Conservation (phyloP, 2,888 invertebrate species). For the Micoletzkya japonica region DNA sequence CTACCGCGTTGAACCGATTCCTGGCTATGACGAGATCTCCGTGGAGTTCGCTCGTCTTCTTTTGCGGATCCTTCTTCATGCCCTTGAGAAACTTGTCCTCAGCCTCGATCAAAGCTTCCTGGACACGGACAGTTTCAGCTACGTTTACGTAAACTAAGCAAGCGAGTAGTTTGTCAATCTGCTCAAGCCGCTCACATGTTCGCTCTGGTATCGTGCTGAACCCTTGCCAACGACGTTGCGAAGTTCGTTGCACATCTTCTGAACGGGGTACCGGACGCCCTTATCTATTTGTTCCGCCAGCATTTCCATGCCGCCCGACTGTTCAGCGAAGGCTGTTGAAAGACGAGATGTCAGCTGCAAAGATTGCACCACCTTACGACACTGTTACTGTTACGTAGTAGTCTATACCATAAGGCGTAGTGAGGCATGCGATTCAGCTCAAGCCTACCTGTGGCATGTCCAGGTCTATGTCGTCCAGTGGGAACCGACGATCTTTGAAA, state of each 20-base stretch:
- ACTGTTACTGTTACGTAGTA: too few relatives aligned
- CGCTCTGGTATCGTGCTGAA: too few relatives aligned
- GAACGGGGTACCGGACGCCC: conserved; percentile 25
- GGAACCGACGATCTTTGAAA: conserved; percentile 19
- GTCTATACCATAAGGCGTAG: too few relatives aligned
- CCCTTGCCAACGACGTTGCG: conserved; percentile 7
- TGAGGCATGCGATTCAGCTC: not conserved
- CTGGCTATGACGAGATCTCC: conserved; percentile 17
- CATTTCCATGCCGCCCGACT: conserved; percentile 24
- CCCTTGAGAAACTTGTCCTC: conserved; percentile 23
- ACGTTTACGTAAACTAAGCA: too few relatives aligned
- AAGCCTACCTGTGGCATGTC: conserved; percentile 26
- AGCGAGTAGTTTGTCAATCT: too few relatives aligned
- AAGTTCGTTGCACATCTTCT: conserved; percentile 21
- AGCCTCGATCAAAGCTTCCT: conserved; percentile 25
- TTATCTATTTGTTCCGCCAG: conserved; percentile 22
- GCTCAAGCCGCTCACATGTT: too few relatives aligned
- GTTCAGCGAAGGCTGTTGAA: not conserved
- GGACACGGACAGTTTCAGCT: not conserved
- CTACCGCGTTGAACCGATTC: conserved; percentile 17
- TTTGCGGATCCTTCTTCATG: conserved; percentile 14
- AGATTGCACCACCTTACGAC: not conserved
- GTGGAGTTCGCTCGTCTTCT: conserved; percentile 9
- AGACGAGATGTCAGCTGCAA: conserved; percentile 19
- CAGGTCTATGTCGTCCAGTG: conserved; percentile 24